Percentiles rank a stretch among this genome's conserved stretches.
phyloP scores from a whole-genome alignment of 2,888 invertebrate species.

The Ennomos erosarius region DNA sequence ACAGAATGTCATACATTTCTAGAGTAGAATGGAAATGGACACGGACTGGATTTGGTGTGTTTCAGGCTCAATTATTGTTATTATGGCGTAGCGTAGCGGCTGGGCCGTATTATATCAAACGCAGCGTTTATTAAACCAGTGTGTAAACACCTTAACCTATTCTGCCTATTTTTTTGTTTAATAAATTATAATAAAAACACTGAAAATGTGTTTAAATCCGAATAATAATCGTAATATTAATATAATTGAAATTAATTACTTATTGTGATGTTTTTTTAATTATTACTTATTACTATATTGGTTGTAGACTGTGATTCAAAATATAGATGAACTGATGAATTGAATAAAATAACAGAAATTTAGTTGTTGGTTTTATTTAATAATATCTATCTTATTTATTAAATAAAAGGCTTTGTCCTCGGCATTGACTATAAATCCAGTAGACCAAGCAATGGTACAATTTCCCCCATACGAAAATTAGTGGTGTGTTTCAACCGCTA shows the following conservation, averaged over 20 bases:
- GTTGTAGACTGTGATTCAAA: constrained; percentile 35
- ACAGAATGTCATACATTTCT: too few species aligned
- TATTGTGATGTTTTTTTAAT: constrained; percentile 27
- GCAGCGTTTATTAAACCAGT: constrained; percentile 52
- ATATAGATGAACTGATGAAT: constrained; percentile 30
- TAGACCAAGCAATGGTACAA: too few species aligned
- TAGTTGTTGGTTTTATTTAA: neutral
- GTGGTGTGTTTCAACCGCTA: too few species aligned
- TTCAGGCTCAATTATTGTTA: constrained; percentile 3
- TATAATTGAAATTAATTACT: constrained; percentile 24
- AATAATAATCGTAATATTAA: constrained; percentile 34
- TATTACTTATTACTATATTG: constrained; percentile 22
- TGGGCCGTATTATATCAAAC: constrained; percentile 46
- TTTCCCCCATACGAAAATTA: too few species aligned
- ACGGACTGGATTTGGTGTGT: too few species aligned
- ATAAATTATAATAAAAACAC: constrained; percentile 18
- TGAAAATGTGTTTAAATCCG: constrained; percentile 15
- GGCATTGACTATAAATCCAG: too few species aligned
- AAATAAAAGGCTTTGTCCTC: too few species aligned
- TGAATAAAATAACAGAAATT: constrained; percentile 22
- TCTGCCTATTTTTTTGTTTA: constrained; percentile 26
- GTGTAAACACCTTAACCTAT: constrained; percentile 43
- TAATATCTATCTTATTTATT: too few species aligned
- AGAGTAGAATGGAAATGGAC: too few species aligned
- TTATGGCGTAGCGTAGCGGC: constrained; percentile 36